Evolutionary conservation across 2,888 invertebrate species (phyloP).

Genomic region (Helleia helle): DNA sequence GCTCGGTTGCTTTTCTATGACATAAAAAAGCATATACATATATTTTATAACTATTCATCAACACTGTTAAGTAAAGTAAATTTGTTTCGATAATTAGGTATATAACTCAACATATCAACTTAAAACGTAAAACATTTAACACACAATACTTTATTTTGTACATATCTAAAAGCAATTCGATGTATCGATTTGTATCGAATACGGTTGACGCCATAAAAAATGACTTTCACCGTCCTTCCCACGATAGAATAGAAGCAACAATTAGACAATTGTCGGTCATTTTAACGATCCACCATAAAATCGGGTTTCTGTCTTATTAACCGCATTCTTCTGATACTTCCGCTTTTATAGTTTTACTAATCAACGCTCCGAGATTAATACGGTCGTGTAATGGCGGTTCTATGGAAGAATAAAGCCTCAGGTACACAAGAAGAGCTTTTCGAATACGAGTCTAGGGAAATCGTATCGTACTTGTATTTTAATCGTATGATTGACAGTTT

Average conservation of each 20-base stretch:
- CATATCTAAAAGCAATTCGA: slow-evolving; percentile 57
- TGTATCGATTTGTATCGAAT: slow-evolving; percentile 49
- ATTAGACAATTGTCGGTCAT: slow-evolving; percentile 72
- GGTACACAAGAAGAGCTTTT: too few relatives aligned
- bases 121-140: too few relatives aligned
- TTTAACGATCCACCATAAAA: slow-evolving; percentile 70
- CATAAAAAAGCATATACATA: too few relatives aligned
- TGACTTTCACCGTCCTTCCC: slow-evolving; percentile 69
- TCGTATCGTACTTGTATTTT: too few relatives aligned
- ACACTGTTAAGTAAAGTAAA: too few relatives aligned
- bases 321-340: slow-evolving; percentile 73
- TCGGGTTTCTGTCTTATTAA: slow-evolving; percentile 69
- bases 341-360: slow-evolving; percentile 74
- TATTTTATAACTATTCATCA: too few relatives aligned
- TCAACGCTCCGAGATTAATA: slow-evolving; percentile 70
- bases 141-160: slow-evolving; percentile 28
- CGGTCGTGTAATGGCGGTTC: slow-evolving; percentile 62
- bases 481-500: too few relatives aligned
- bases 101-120: too few relatives aligned
- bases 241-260: slow-evolving; percentile 63
- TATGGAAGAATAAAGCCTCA: slow-evolving; percentile 60
- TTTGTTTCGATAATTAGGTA: too few relatives aligned
- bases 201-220: slow-evolving; percentile 55
- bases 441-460: too few relatives aligned
- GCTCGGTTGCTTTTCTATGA: too few relatives aligned